A percentile compares a stretch with the other conserved stretches of the same genome.
Conservation (phyloP, 2,113 vertebrate species). For the Chionis minor region DNA sequence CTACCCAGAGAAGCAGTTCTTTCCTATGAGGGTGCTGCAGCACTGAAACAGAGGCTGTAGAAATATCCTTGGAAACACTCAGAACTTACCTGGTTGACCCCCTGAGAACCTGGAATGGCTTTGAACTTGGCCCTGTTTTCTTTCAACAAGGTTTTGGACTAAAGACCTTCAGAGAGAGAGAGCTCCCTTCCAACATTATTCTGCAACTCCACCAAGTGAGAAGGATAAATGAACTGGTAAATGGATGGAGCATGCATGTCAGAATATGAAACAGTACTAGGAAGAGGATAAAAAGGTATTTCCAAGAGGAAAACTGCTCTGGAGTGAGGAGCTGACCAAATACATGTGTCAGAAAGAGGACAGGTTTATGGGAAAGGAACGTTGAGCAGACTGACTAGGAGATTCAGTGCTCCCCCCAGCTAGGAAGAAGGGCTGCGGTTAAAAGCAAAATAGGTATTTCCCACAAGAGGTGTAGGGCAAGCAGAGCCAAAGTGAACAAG, state of each 20-base stretch:
- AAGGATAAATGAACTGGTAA: neutral
- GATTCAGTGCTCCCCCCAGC: neutral
- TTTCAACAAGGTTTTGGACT: neutral
- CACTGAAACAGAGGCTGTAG: neutral
- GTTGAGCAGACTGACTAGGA: neutral
- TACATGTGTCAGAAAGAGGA: neutral
- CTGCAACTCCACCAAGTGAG: fast-evolving
- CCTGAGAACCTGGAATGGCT: neutral
- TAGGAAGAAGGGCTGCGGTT: neutral
- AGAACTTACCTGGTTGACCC: neutral
- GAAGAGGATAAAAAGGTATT: neutral
- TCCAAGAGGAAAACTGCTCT: neutral
- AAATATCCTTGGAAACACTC: neutral
- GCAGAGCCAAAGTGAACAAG: neutral
- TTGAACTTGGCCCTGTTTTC: neutral
- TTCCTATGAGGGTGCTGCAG: neutral
- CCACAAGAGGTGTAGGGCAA: neutral
- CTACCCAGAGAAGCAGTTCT: neutral
- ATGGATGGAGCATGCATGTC: neutral
- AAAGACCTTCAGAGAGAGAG: neutral
- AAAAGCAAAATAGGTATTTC: neutral
- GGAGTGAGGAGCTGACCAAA: neutral
- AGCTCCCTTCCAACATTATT: neutral
- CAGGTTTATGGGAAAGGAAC: no score
- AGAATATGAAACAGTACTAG: neutral